Percentiles rank a stretch among this genome's conserved stretches.
These are phyloP conservation scores for Dermatemys mawii DNA, from an alignment of 2,113 vertebrate species.

Conservation along the genomic window DNA sequence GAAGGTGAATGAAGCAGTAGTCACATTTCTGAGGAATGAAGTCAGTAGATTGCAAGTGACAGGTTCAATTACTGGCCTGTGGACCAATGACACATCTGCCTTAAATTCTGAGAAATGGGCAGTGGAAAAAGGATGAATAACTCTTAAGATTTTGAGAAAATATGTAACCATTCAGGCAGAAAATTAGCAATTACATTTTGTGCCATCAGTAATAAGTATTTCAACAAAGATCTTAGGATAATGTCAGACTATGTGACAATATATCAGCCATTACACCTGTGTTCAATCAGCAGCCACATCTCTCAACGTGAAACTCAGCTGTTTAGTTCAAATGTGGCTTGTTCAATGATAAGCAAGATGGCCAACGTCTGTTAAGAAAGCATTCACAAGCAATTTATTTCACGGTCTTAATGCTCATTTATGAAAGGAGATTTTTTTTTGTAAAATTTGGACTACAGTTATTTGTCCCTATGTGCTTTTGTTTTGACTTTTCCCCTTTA, in stretches of 20 bases:
- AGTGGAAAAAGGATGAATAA: slow-evolving; percentile 85
- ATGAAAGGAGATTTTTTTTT: slow-evolving; percentile 76
- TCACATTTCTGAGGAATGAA: slow-evolving; percentile 84
- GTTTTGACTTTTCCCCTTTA: background rate
- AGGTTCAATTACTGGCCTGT: slow-evolving; percentile 85
- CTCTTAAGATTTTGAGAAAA: slow-evolving; percentile 87
- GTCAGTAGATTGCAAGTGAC: slow-evolving; percentile 86
- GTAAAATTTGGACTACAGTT: slow-evolving; percentile 48
- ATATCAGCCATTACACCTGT: slow-evolving; percentile 93
- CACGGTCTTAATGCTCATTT: slow-evolving; percentile 75
- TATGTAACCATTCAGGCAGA: slow-evolving; percentile 92
- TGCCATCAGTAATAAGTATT: slow-evolving; percentile 99
- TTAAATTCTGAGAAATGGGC: slow-evolving; percentile 83
- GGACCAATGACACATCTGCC: slow-evolving; percentile 83
- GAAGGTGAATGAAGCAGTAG: slow-evolving; percentile 73
- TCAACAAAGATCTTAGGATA: slow-evolving; percentile 94
- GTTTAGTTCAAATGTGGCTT: slow-evolving; percentile 81
- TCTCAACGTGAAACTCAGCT: slow-evolving; percentile 77
- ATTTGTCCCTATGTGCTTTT: slow-evolving; percentile 35
- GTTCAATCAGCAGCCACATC: slow-evolving; percentile 86
- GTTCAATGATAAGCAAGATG: slow-evolving; percentile 87
- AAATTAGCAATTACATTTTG: slow-evolving; percentile 97
- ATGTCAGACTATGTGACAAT: slow-evolving; percentile 88
- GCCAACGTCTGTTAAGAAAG: slow-evolving; percentile 82
- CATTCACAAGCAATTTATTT: slow-evolving; percentile 88